Evolutionary conservation across 2,113 vertebrate genomes (phyloP).

Genomic region (Paradoxurus hermaphroditus): DNA sequence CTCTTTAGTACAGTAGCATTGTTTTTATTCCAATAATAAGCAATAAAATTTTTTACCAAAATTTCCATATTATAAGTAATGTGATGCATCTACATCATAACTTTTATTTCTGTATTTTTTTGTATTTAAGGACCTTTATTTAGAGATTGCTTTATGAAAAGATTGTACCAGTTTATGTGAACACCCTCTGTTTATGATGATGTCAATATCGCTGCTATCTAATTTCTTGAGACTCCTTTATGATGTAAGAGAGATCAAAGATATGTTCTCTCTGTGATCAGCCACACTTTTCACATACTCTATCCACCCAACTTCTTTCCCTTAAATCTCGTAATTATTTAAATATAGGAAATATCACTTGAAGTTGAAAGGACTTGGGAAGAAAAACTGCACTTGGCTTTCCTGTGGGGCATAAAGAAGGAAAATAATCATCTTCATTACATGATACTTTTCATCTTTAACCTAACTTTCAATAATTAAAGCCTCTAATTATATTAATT

Average conservation of each 20-base stretch:
- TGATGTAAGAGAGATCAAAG: not conserved
- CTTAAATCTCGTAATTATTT: conserved; percentile 21
- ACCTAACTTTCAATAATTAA: conserved; percentile 62
- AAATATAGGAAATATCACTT: not conserved
- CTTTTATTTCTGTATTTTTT: not conserved
- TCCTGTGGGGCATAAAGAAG: conserved; percentile 11
- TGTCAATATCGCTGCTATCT: not conserved
- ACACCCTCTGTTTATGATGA: not conserved
- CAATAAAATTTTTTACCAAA: not conserved
- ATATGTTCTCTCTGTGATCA: not conserved
- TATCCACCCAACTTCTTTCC: not conserved
- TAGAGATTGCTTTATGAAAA: not conserved
- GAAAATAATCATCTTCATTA: conserved; percentile 59
- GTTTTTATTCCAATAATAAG: not conserved
- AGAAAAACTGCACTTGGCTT: conserved; percentile 47
- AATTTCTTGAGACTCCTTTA: not conserved
- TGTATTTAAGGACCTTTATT: not conserved
- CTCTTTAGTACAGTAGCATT: not conserved
- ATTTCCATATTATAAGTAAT: not conserved
- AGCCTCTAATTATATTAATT: conserved; percentile 60
- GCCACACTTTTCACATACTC: not conserved
- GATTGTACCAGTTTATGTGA: not conserved
- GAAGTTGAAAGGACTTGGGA: conserved; percentile 24
- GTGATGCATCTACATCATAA: not conserved
- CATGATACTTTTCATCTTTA: conserved; percentile 62